phyloP scores from a whole-genome alignment of 2,888 invertebrate genomes.

The Mesorhabditis spiculigera region DNA sequence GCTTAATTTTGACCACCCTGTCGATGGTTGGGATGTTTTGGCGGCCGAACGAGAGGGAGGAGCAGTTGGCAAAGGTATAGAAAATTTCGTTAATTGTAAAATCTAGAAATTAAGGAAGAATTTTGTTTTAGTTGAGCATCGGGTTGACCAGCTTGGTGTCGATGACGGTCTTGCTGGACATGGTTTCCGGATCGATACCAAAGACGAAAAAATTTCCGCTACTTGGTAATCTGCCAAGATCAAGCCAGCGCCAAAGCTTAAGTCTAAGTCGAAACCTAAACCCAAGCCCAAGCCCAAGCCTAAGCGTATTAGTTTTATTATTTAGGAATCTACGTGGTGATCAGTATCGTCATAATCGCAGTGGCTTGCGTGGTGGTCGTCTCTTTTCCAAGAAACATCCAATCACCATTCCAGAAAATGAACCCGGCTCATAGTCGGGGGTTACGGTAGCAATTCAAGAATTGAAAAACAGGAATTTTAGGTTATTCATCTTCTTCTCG shows the following conservation, averaged over 20 bases:
- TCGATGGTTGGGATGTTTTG: constrained; percentile 1
- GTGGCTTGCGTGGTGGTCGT: constrained; percentile 2
- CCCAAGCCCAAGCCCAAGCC: neutral
- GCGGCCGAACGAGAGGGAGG: neutral
- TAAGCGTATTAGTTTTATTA: neutral
- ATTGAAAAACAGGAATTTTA: too few species aligned
- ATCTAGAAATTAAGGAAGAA: neutral
- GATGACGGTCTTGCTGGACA: neutral
- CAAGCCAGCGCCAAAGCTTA: too few species aligned
- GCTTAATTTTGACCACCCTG: neutral
- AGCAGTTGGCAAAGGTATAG: neutral
- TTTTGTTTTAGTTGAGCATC: neutral
- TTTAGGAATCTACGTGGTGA: constrained; percentile 4
- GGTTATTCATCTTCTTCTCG: too few species aligned
- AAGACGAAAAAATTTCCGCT: neutral
- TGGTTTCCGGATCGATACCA: constrained; percentile 2
- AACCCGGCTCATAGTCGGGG: too few species aligned
- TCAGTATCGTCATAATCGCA: neutral
- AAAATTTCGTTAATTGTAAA: neutral
- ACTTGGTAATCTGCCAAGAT: neutral
- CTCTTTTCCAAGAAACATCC: neutral
- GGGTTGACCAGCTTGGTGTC: neutral
- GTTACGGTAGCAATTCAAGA: too few species aligned
- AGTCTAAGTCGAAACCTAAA: neutral
- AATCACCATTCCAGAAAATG: too few species aligned